A percentile compares a stretch with the other conserved stretches of the same genome.
Evolutionary conservation across 2,113 vertebrate genomes (phyloP).

Genomic region (Nesoenas mayeri): DNA sequence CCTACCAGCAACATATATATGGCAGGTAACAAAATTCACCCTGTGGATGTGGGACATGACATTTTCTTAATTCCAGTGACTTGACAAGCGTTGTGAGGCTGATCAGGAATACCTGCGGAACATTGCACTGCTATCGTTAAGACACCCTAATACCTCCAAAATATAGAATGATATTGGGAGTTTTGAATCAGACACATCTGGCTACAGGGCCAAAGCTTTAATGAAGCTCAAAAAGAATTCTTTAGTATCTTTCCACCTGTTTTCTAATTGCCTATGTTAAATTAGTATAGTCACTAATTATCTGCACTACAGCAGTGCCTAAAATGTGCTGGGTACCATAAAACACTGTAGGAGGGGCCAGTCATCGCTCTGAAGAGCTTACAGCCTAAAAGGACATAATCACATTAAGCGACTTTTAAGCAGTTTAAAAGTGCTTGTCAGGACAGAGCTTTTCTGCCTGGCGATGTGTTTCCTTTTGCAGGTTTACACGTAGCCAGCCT

Average conservation of each 20-base stretch:
- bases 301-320: neutral
- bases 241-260: neutral
- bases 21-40: neutral
- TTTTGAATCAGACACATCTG: neutral
- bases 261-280: neutral
- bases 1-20: neutral
- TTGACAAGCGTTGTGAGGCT: neutral
- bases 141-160: neutral
- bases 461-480: neutral
- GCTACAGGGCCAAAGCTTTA: neutral
- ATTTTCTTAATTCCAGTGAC: neutral
- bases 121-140: neutral
- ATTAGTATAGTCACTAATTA: neutral
- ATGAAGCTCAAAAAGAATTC: neutral
- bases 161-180: neutral
- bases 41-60: neutral
- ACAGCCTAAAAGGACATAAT: slow-evolving; percentile 37
- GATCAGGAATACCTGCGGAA: neutral
- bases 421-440: slow-evolving; percentile 52
- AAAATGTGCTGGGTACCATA: neutral
- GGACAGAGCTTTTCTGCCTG: neutral
- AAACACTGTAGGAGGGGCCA: neutral
- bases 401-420: slow-evolving; percentile 3
- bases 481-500: neutral
- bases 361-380: slow-evolving; percentile 24